Evolutionary conservation across 2,888 invertebrate species (phyloP).

Genomic region (Crepidodera aurea): DNA sequence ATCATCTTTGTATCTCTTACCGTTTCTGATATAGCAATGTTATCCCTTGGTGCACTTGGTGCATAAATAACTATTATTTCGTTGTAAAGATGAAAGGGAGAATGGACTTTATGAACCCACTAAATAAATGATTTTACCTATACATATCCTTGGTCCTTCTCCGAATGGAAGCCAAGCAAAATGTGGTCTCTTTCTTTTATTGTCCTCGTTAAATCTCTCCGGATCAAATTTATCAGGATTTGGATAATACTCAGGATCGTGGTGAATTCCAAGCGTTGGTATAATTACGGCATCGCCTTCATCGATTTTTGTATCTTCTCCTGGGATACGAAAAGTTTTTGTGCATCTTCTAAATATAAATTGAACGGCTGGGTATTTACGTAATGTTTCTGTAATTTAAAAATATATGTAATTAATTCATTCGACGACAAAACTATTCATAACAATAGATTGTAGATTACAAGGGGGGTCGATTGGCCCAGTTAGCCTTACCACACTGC

Average conservation of each 20-base stretch:
- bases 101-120: too few species aligned
- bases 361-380: slow-evolving; percentile 54
- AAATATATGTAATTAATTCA: neutral
- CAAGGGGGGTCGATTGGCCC: too few species aligned
- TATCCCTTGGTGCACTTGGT: too few species aligned
- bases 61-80: too few species aligned
- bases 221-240: slow-evolving; percentile 47
- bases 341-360: slow-evolving; percentile 43
- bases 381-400: slow-evolving; percentile 54
- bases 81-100: too few species aligned
- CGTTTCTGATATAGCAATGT: too few species aligned
- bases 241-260: slow-evolving; percentile 46
- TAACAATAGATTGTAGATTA: too few species aligned
- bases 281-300: slow-evolving; percentile 54
- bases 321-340: slow-evolving; percentile 51
- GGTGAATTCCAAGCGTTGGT: slow-evolving; percentile 48
- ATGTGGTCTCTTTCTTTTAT: slow-evolving; percentile 35
- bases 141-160: slow-evolving; percentile 56
- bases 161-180: slow-evolving; percentile 54
- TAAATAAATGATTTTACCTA: too few species aligned
- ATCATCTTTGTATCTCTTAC: too few species aligned
- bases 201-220: slow-evolving; percentile 45
- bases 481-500: too few species aligned
- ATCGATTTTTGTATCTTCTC: slow-evolving; percentile 51
- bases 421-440: neutral